Evolutionary conservation across 2,797 vertebrate species (phyloP).

Genomic region (Varecia variegata): DNA sequence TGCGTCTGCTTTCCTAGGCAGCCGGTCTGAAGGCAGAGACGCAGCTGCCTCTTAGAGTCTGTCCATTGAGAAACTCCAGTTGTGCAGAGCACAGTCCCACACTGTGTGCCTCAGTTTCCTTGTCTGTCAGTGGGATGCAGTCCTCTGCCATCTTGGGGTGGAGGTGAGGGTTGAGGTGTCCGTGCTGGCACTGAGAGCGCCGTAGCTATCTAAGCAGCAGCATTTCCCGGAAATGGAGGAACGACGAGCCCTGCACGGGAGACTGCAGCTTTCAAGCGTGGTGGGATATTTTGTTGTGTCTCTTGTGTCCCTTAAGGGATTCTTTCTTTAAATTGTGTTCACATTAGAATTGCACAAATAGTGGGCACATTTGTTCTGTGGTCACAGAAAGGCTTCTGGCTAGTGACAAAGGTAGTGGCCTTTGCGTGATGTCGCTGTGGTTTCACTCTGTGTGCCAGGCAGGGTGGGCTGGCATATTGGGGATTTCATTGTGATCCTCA

Average conservation of each 20-base stretch:
- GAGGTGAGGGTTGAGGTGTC: background rate
- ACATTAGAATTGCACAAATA: rapidly evolving
- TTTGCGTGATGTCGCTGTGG: rapidly evolving
- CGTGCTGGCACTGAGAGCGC: rapidly evolving
- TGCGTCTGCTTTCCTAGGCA: too few relatives aligned
- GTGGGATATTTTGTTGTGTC: background rate
- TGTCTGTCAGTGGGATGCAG: rapidly evolving
- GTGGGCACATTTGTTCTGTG: rapidly evolving
- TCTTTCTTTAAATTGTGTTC: background rate
- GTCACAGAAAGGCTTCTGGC: background rate
- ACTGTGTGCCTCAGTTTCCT: background rate
- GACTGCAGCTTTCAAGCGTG: too few relatives aligned
- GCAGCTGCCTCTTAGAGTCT: rapidly evolving
- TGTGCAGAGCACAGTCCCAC: too few relatives aligned
- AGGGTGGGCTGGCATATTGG: rapidly evolving
- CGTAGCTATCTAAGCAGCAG: background rate
- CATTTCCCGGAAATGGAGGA: rapidly evolving
- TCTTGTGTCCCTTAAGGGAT: background rate
- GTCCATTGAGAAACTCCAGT: background rate
- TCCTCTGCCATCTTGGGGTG: too few relatives aligned
- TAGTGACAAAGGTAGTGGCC: background rate
- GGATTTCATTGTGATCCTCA: background rate
- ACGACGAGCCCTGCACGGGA: background rate
- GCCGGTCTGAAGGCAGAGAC: background rate
- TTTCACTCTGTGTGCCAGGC: background rate